phyloP scores from a whole-genome alignment of 2,113 vertebrate species.

The Pionites leucogaster region DNA sequence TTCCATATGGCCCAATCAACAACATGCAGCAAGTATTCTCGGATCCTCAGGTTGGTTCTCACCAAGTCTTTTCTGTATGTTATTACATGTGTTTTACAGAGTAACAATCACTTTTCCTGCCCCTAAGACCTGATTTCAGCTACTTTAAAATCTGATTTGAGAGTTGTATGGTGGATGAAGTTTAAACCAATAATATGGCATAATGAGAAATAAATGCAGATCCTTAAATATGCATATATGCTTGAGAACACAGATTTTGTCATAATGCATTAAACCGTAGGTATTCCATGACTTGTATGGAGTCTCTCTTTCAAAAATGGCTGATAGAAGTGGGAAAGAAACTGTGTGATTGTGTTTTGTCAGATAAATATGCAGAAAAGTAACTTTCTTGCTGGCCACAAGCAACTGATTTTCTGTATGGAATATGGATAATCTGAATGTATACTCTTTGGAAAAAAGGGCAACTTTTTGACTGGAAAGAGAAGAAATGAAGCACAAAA shows the following conservation, averaged over 20 bases:
- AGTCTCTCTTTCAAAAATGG: not conserved
- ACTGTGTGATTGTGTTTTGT: not conserved
- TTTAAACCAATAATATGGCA: not conserved
- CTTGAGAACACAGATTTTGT: not conserved
- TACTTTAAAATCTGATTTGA: not conserved
- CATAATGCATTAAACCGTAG: not conserved
- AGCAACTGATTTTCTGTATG: not conserved
- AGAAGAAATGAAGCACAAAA: not conserved
- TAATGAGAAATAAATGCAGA: not conserved
- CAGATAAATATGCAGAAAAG: not conserved
- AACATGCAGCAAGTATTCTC: conserved; percentile 89
- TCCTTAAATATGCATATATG: not conserved
- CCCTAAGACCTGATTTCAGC: not conserved
- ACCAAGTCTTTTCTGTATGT: not conserved
- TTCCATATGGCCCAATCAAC: conserved; percentile 94
- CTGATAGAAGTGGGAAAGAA: not conserved
- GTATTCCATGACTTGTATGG: not conserved
- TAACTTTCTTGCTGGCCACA: not conserved
- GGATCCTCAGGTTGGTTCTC: conserved; percentile 87
- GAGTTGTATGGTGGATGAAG: not conserved
- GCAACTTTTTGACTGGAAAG: not conserved
- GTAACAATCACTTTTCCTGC: not conserved
- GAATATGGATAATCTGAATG: not conserved
- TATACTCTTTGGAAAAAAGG: not conserved
- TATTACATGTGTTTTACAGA: not conserved